These are phyloP conservation scores for Equus przewalskii DNA, from an alignment of 2,113 vertebrate species.

Conservation along the genomic window DNA sequence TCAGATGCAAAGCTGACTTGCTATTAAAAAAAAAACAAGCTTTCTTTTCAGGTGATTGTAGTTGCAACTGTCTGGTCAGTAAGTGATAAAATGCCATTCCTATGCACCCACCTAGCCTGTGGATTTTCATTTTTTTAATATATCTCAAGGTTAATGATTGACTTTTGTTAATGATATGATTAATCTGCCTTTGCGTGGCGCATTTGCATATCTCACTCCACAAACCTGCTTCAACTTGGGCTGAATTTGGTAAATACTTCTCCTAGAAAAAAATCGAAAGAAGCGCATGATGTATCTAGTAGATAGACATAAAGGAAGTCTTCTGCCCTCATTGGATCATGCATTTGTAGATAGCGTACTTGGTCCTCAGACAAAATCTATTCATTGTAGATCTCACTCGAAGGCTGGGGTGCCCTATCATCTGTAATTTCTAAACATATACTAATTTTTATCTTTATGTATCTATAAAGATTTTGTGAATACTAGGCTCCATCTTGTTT, in stretches of 20 bases:
- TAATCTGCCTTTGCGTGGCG: conserved; percentile 72
- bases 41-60: conserved; percentile 30
- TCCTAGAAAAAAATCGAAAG: background rate
- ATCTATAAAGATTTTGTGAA: background rate
- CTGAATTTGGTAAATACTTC: background rate
- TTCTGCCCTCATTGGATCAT: background rate
- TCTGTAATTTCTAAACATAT: background rate
- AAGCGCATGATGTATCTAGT: background rate
- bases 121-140: conserved; percentile 42
- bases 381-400: background rate
- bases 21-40: conserved; percentile 40
- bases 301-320: background rate
- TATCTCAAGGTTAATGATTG: conserved; percentile 71
- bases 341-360: background rate
- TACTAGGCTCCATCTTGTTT: background rate
- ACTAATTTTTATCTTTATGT: background rate
- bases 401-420: background rate
- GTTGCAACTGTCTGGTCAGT: conserved; percentile 75
- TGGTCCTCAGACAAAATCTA: background rate
- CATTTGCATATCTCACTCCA: background rate
- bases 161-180: conserved; percentile 76
- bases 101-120: conserved; percentile 70
- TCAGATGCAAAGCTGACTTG: conserved; percentile 50
- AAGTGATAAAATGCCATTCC: conserved; percentile 67
- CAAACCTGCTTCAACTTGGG: background rate